A percentile compares a stretch with the other conserved stretches of the same genome.
Evolutionary conservation across 2,888 invertebrate species (phyloP).

Genomic region (Parascotia fuliginaria): DNA sequence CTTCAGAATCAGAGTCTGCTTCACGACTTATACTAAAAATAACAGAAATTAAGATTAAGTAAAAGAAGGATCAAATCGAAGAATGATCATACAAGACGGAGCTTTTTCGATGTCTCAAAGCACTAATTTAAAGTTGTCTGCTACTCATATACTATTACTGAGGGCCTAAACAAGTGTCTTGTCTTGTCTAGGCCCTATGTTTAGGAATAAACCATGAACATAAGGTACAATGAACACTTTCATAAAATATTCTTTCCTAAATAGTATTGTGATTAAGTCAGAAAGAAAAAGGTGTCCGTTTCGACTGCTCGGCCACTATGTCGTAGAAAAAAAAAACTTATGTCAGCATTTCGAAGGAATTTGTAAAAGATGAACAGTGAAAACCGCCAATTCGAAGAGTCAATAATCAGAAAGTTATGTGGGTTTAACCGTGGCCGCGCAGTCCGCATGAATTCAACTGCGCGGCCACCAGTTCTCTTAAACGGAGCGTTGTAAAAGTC

Average conservation of each 20-base stretch:
- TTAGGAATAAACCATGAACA: too few species aligned
- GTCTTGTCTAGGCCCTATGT: too few species aligned
- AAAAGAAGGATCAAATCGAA: neutral
- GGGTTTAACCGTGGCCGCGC: slow-evolving; percentile 15
- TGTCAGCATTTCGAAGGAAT: slow-evolving; percentile 17
- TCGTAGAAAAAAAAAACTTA: slow-evolving; percentile 13
- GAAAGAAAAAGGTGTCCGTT: too few species aligned
- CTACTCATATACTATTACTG: too few species aligned
- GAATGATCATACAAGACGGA: too few species aligned
- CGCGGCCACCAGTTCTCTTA: slow-evolving; percentile 3
- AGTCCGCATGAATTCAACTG: slow-evolving; percentile 9
- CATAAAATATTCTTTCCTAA: too few species aligned
- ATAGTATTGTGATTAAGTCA: too few species aligned
- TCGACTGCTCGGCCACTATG: neutral
- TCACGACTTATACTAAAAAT: slow-evolving; percentile 73
- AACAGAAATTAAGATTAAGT: neutral
- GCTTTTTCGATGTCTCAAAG: too few species aligned
- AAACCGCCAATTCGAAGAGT: slow-evolving; percentile 4
- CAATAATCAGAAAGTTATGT: slow-evolving; percentile 12
- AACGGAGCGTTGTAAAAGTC: slow-evolving; percentile 16
- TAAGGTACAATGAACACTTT: too few species aligned
- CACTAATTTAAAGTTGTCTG: too few species aligned
- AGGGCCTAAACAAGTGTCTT: too few species aligned
- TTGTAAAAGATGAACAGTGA: slow-evolving; percentile 7
- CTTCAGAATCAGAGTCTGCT: slow-evolving; percentile 95